A percentile compares a stretch with the other conserved stretches of the same genome.
These are phyloP conservation scores for Micromys minutus DNA, from an alignment of 2,113 vertebrate genomes.

Conservation along the genomic window DNA sequence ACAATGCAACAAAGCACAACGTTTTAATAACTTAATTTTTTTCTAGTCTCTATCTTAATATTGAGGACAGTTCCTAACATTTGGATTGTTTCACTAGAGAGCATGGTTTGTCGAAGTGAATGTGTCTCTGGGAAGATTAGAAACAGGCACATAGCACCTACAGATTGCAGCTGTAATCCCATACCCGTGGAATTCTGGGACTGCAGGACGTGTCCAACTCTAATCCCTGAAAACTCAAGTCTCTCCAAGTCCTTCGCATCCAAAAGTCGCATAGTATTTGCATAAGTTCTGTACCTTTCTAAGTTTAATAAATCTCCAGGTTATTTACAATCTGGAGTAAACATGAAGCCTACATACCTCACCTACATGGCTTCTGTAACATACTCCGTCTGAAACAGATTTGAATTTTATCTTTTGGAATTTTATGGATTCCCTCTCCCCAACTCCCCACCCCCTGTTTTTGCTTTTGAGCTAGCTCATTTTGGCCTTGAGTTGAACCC, in stretches of 20 bases:
- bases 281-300: neutral
- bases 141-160: neutral
- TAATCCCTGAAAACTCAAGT: neutral
- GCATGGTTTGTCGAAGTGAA: rapidly evolving
- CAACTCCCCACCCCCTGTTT: too few relatives aligned
- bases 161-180: too few relatives aligned
- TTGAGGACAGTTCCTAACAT: neutral
- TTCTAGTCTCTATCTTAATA: neutral
- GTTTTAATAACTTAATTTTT: neutral
- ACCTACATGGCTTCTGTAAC: neutral
- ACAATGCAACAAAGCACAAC: neutral
- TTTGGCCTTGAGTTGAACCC: neutral
- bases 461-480: neutral
- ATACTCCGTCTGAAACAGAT: neutral
- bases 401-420: neutral
- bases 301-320: neutral
- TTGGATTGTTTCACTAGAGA: neutral
- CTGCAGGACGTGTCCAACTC: neutral
- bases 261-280: neutral
- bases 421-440: neutral
- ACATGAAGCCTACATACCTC: too few relatives aligned
- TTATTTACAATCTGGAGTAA: neutral
- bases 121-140: neutral
- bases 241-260: neutral
- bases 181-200: neutral